Percentiles rank a stretch among this genome's conserved stretches.
Conservation (phyloP, 2,797 vertebrate species). For the Coreius guichenoti region DNA sequence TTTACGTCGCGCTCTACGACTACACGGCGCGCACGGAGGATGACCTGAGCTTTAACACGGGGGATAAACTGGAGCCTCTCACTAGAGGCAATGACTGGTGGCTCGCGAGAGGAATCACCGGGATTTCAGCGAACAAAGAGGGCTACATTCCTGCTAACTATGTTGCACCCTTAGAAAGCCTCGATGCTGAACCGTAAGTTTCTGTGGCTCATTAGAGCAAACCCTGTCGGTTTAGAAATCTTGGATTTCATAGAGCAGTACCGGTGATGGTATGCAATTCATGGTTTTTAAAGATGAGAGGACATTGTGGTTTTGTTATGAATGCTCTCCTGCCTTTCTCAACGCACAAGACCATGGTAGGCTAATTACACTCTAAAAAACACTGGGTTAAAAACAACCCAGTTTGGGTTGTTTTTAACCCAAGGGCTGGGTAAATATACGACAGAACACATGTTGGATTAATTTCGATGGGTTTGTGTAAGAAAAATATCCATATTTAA, state of each 20-base stretch:
- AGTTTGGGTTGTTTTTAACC: too few relatives aligned
- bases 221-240: not conserved
- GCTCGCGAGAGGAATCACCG: constrained; percentile 80
- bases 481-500: too few relatives aligned
- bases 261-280: not conserved
- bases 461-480: too few relatives aligned
- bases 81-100: constrained; percentile 85
- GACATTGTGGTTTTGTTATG: not conserved
- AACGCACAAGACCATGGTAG: not conserved
- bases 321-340: not conserved
- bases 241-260: too few relatives aligned
- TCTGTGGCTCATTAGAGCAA: not conserved
- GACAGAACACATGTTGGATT: too few relatives aligned
- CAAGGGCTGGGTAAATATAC: too few relatives aligned
- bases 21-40: constrained; percentile 88
- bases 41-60: constrained; percentile 86
- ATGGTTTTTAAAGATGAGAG: not conserved
- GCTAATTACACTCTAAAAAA: too few relatives aligned
- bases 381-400: too few relatives aligned
- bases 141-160: constrained; percentile 96
- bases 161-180: constrained; percentile 85
- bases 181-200: constrained; percentile 92
- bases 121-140: constrained; percentile 61
- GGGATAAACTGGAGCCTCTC: constrained; percentile 84
- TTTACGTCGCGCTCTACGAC: constrained; percentile 87